These are phyloP conservation scores for Nyctibius bracteatus DNA, from an alignment of 2,113 vertebrate species.

Conservation along the genomic window DNA sequence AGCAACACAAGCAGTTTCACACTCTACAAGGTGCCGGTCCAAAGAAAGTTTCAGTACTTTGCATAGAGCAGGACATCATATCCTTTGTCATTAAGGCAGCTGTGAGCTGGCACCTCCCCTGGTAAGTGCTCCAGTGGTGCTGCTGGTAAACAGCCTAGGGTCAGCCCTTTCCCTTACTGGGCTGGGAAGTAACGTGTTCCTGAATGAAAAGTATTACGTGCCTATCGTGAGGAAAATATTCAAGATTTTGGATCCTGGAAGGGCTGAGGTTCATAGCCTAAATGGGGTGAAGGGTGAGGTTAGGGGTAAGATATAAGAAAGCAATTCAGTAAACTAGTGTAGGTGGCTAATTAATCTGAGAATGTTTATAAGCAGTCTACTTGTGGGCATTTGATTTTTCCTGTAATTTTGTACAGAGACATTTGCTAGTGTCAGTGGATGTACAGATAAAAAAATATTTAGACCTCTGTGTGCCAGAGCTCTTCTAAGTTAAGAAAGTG, in stretches of 20 bases:
- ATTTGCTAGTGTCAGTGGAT: not conserved
- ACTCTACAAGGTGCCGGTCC: not conserved
- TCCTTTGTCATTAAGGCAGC: not conserved
- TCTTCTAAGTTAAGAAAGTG: not conserved
- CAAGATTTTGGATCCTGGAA: not conserved
- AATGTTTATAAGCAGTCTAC: not conserved
- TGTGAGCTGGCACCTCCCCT: not conserved
- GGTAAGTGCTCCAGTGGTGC: no score
- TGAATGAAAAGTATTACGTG: not conserved
- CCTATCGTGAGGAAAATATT: not conserved
- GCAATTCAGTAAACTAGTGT: not conserved
- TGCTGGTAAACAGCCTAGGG: not conserved
- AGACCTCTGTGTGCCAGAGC: not conserved
- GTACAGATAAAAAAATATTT: not conserved
- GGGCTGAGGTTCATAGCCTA: not conserved
- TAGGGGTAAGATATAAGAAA: not conserved
- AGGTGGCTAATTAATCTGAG: not conserved
- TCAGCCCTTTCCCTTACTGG: not conserved
- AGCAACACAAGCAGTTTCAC: not conserved
- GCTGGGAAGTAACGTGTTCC: not conserved
- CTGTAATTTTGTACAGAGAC: not conserved
- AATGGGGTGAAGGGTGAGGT: not conserved
- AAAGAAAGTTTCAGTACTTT: not conserved
- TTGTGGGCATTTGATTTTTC: not conserved
- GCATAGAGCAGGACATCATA: not conserved